These are phyloP conservation scores for Thymelicus acteon DNA, from an alignment of 2,888 invertebrate species.

Conservation along the genomic window DNA sequence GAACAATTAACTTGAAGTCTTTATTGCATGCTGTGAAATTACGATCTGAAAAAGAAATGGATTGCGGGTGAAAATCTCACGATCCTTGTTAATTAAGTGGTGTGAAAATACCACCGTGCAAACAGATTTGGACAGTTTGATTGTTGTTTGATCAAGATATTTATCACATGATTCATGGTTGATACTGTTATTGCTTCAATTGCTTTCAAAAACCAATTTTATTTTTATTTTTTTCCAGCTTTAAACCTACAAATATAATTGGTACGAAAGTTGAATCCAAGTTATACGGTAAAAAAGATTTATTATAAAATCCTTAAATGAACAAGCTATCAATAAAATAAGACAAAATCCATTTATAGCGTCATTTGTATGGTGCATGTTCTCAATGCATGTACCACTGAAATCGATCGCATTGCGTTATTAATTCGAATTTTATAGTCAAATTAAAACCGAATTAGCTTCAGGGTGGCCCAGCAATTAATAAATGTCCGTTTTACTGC, in stretches of 20 bases:
- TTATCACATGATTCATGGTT: conserved; percentile 16
- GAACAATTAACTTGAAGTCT: conserved; percentile 39
- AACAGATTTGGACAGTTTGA: conserved; percentile 40
- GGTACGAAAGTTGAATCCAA: neutral
- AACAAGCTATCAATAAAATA: conserved; percentile 11
- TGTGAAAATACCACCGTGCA: conserved; percentile 37
- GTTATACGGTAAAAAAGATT: neutral
- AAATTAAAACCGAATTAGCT: conserved; percentile 46
- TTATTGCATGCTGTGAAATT: conserved; percentile 33
- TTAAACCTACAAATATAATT: neutral
- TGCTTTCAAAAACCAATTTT: neutral
- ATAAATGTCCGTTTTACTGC: conserved; percentile 43
- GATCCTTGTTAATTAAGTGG: conserved; percentile 34
- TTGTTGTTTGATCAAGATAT: conserved; percentile 38
- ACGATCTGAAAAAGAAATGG: conserved; percentile 21
- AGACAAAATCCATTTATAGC: conserved; percentile 5
- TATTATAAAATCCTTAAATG: neutral
- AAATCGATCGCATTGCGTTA: conserved; percentile 68
- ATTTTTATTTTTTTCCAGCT: neutral
- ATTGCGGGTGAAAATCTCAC: conserved; percentile 19
- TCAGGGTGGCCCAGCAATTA: conserved; percentile 66
- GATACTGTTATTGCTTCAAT: conserved; percentile 18
- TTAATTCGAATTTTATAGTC: conserved; percentile 66
- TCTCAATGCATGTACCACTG: conserved; percentile 34
- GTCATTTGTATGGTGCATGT: conserved; percentile 3